Conservation (phyloP, 2,113 vertebrate genomes). For the Stegastes partitus region DNA sequence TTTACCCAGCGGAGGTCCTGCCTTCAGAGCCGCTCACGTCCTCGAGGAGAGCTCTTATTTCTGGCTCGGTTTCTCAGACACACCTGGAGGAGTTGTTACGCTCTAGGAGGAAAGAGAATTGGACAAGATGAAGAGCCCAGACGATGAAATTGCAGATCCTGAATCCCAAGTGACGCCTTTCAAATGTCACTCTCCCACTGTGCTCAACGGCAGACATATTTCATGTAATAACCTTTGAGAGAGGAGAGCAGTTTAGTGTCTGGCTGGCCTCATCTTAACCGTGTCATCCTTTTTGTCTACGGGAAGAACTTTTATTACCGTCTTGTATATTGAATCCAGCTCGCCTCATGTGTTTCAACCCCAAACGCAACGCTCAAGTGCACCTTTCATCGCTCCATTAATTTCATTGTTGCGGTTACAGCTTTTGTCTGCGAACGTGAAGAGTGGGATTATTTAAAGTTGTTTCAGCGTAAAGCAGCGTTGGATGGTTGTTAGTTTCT, state of each 20-base stretch:
- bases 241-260: constrained; percentile 24
- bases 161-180: constrained; percentile 48
- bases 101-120: constrained; percentile 19
- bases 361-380: neutral
- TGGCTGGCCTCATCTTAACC: constrained; percentile 18
- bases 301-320: constrained; percentile 35
- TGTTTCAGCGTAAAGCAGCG: too few relatives aligned
- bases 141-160: constrained; percentile 45
- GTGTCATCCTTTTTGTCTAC: constrained; percentile 16
- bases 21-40: neutral
- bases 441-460: too few relatives aligned
- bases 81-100: constrained; percentile 38
- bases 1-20: constrained; percentile 4
- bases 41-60: constrained; percentile 1
- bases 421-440: too few relatives aligned
- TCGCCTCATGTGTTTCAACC: constrained; percentile 4
- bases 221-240: constrained; percentile 53
- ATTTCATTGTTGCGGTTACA: too few relatives aligned
- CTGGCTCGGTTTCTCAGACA: neutral
- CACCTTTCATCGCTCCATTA: constrained; percentile 4
- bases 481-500: too few relatives aligned
- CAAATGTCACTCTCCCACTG: constrained; percentile 51
- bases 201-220: constrained; percentile 27
- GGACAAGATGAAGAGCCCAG: constrained; percentile 39
- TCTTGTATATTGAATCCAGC: constrained; percentile 9